phyloP scores from a whole-genome alignment of 2,888 invertebrate species.

The Pachymerium ferrugineum region DNA sequence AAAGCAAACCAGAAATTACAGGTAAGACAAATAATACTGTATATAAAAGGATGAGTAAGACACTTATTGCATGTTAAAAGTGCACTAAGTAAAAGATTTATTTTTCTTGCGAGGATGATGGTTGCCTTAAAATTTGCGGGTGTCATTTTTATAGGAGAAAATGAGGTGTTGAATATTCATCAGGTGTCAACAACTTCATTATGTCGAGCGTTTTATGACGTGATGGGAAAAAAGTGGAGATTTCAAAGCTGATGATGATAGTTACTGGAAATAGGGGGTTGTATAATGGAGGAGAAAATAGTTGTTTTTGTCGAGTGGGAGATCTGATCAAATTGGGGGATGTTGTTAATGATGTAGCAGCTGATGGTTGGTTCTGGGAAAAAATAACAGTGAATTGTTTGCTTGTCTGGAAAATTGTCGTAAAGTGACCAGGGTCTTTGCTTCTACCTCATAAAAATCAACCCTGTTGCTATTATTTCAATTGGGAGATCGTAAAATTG shows the following conservation, averaged over 20 bases:
- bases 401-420: slow-evolving; percentile 21
- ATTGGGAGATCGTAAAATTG: background rate
- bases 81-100: too few relatives aligned
- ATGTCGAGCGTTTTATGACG: background rate
- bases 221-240: slow-evolving; percentile 9
- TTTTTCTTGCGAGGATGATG: background rate
- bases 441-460: slow-evolving; percentile 7
- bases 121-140: background rate
- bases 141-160: background rate
- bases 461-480: slow-evolving; percentile 21
- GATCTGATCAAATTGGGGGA: background rate
- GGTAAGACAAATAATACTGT: too few relatives aligned
- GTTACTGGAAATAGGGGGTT: background rate
- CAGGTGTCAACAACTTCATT: slow-evolving; percentile 21
- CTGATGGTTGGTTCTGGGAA: background rate
- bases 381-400: slow-evolving; percentile 3
- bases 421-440: background rate
- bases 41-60: too few relatives aligned
- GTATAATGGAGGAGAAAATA: background rate
- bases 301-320: too few relatives aligned
- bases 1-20: too few relatives aligned
- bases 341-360: background rate
- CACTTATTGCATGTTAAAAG: too few relatives aligned
- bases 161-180: slow-evolving; percentile 27
- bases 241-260: background rate